A percentile compares a stretch with the other conserved stretches of the same genome.
These are phyloP conservation scores for Physocephala rufipes DNA, from an alignment of 2,888 invertebrate genomes.

Conservation along the genomic window DNA sequence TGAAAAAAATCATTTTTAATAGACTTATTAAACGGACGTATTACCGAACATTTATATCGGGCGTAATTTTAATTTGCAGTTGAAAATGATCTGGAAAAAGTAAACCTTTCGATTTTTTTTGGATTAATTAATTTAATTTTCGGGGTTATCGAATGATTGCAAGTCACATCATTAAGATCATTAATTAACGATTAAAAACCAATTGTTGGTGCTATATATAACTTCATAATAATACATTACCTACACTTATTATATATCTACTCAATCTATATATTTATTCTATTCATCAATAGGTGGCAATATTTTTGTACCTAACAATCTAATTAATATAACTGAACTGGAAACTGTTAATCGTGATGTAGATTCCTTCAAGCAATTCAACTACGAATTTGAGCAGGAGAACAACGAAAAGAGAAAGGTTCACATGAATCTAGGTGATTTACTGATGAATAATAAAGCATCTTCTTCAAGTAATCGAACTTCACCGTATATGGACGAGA, in stretches of 20 bases:
- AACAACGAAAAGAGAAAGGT: constrained; percentile 70
- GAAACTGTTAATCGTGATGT: constrained; percentile 76
- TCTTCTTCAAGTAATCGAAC: constrained; percentile 55
- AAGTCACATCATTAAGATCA: too few relatives aligned
- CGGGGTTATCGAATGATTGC: too few relatives aligned
- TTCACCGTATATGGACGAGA: constrained; percentile 63
- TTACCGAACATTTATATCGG: too few relatives aligned
- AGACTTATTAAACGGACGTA: too few relatives aligned
- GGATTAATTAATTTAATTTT: too few relatives aligned
- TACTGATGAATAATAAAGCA: constrained; percentile 67
- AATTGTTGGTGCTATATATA: too few relatives aligned
- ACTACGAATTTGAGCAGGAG: constrained; percentile 82
- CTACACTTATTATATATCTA: not conserved
- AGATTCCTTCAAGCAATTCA: constrained; percentile 88
- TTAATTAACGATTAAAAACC: too few relatives aligned
- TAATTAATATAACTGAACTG: constrained; percentile 79
- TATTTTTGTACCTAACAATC: constrained; percentile 84
- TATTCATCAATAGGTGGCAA: constrained; percentile 64
- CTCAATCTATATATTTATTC: not conserved
- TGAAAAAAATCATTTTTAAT: too few relatives aligned
- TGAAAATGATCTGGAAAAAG: too few relatives aligned
- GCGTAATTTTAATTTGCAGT: too few relatives aligned
- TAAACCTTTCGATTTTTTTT: too few relatives aligned
- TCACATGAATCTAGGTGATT: constrained; percentile 82
- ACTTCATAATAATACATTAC: too few relatives aligned